phyloP scores from a whole-genome alignment of 2,113 vertebrate species.

The Meriones unguiculatus region DNA sequence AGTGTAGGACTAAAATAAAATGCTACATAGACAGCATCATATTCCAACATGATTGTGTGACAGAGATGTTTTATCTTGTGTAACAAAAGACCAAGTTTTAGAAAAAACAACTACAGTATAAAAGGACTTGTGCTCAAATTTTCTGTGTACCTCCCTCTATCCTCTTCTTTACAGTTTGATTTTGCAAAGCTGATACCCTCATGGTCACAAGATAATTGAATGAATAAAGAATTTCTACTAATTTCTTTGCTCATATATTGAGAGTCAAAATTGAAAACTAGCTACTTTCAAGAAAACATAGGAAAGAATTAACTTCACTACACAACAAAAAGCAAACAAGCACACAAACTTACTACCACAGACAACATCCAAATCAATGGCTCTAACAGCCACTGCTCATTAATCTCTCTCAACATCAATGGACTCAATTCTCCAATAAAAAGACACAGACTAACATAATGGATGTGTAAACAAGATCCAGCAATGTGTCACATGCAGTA shows the following conservation, averaged over 20 bases:
- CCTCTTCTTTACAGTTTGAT: not conserved
- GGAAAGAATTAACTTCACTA: no score
- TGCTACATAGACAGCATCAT: not conserved
- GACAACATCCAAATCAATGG: no score
- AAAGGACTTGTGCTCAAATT: not conserved
- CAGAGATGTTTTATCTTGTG: not conserved
- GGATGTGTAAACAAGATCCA: no score
- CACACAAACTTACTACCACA: no score
- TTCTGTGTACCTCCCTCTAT: not conserved
- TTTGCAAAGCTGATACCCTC: not conserved
- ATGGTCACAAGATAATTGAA: not conserved
- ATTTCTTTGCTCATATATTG: not conserved
- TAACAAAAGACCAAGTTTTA: not conserved
- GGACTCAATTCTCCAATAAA: no score
- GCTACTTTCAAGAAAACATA: no score
- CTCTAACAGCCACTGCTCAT: no score
- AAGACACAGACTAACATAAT: no score
- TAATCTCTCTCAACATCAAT: no score
- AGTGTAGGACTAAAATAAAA: not conserved
- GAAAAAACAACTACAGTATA: not conserved
- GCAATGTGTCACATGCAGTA: no score
- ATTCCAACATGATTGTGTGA: not conserved
- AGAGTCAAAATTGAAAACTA: not conserved
- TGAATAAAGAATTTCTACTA: not conserved
- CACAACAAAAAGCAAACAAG: no score